Percentiles rank a stretch among this genome's conserved stretches.
Conservation (phyloP, 1,140 invertebrate genomes). For the Lerema accius region DNA sequence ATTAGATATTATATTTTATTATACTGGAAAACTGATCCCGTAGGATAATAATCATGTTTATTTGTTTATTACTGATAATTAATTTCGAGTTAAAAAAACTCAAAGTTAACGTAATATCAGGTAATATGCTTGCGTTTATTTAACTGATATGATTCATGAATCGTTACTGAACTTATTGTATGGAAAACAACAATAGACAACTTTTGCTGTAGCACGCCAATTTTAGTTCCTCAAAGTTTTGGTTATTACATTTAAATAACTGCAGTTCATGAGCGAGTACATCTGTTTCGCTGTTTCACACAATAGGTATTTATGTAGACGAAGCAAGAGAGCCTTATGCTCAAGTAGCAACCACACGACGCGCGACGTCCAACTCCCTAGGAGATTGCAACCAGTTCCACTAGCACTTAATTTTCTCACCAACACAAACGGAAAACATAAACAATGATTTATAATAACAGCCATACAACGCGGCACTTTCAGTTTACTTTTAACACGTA, state of each 20-base stretch:
- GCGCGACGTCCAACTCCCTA: constrained; percentile 52
- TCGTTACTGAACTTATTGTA: neutral
- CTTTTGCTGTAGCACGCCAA: constrained; percentile 11
- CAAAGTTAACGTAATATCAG: too few species aligned
- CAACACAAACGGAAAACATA: constrained; percentile 81
- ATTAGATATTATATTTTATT: too few species aligned
- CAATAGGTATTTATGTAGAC: constrained; percentile 21
- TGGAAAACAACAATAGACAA: neutral
- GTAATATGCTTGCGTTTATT: too few species aligned
- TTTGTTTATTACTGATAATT: too few species aligned
- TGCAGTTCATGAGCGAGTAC: constrained; percentile 28
- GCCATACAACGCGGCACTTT: constrained; percentile 77
- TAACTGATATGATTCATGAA: too few species aligned
- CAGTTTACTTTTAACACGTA: constrained; percentile 83
- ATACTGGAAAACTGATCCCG: too few species aligned
- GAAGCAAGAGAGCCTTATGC: constrained; percentile 40
- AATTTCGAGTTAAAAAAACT: too few species aligned
- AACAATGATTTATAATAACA: constrained; percentile 82
- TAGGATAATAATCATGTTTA: too few species aligned
- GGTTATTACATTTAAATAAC: constrained; percentile 32
- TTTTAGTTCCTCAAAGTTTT: constrained; percentile 29
- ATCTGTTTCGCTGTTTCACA: constrained; percentile 18
- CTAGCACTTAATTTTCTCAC: constrained; percentile 75
- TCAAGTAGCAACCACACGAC: constrained; percentile 46
- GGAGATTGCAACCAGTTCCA: constrained; percentile 67